Evolutionary conservation across 2,888 invertebrate species (phyloP), one percentile per base, ranked within the genome.

Genomic region (Eudasyphora cyanicolor): DNA sequence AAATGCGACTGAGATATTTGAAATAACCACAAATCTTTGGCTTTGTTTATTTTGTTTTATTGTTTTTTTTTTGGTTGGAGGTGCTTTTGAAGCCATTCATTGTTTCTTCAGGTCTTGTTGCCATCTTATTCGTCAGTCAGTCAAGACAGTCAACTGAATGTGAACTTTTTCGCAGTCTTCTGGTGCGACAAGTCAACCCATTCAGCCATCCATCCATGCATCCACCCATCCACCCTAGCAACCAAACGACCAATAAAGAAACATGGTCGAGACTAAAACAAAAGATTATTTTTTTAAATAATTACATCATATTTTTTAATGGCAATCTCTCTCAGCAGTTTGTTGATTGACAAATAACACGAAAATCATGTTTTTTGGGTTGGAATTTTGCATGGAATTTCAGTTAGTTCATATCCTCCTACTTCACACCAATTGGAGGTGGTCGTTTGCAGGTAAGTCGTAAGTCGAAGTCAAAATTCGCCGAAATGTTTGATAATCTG

Each of bases 231-330:
- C 4, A 24, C 51, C 35, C 10, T 21, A 51, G 8, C 45, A 51
- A 19, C n/a, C n/a, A n/a, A n/a, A n/a, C n/a, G 21, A n/a, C 1
- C 21, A 5, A 17, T 21, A 45, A n/a, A 12, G n/a, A n/a, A 14
- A 45, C 14, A 45, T 1, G 1, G 45, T n/a, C n/a, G 3, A n/a
- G 45, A 45, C n/a, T 6, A 67, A 67, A 35, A 62, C 32, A 62
- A 67, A 42, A 67, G 67, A 67, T 35, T 19, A 21, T 21, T 21
- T 51, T 51, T 51, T 69, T 49, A 49, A 49, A n/a, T 49, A 24
- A n/a, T 70, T 19, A 70, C 27, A 49, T 21, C 6, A 70, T 19
- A 14, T 29, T 29, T 29, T 60, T 27, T n/a, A n/a, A n/a, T n/a
- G n/a, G n/a, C n/a, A n/a, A n/a, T 57, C 19, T 49, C 17, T 49